A percentile compares a stretch with the other conserved stretches of the same genome.
Conservation (phyloP, 2,113 vertebrate species). For the Tachysurus vachellii region DNA sequence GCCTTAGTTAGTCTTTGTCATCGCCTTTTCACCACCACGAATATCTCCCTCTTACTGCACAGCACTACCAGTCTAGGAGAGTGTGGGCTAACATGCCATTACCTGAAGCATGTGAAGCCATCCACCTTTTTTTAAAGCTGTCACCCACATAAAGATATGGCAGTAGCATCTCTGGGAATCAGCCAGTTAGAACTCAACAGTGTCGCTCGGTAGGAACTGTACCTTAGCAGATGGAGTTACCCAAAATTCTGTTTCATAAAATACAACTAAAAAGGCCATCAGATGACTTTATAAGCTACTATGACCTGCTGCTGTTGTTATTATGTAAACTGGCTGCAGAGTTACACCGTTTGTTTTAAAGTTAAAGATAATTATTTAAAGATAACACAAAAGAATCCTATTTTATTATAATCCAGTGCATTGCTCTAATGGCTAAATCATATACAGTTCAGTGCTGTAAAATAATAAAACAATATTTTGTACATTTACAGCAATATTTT, state of each 20-base stretch:
- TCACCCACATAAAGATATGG: constrained; percentile 13
- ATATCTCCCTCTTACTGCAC: constrained; percentile 18
- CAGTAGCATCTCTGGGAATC: constrained; percentile 29
- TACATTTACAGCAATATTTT: neutral
- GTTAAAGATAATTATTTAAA: neutral
- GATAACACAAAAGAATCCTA: neutral
- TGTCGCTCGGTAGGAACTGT: neutral
- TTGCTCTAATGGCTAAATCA: no score
- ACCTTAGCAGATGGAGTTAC: neutral
- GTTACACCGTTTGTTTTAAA: neutral
- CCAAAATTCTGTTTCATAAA: neutral
- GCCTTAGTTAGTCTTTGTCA: neutral
- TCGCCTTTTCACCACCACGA: constrained; percentile 54
- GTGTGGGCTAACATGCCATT: constrained; percentile 24
- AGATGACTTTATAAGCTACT: neutral
- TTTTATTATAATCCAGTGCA: neutral
- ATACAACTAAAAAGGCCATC: neutral
- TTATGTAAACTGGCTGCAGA: neutral
- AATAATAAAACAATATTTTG: neutral
- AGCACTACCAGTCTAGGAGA: constrained; percentile 9
- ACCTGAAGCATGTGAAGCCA: constrained; percentile 25
- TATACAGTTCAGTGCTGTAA: neutral
- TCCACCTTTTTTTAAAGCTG: constrained; percentile 26
- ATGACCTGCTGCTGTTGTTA: neutral
- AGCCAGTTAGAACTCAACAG: constrained; percentile 10